A percentile compares a stretch with the other conserved stretches of the same genome.
phyloP scores from a whole-genome alignment of 2,797 vertebrate genomes.

The Florisuga fusca region DNA sequence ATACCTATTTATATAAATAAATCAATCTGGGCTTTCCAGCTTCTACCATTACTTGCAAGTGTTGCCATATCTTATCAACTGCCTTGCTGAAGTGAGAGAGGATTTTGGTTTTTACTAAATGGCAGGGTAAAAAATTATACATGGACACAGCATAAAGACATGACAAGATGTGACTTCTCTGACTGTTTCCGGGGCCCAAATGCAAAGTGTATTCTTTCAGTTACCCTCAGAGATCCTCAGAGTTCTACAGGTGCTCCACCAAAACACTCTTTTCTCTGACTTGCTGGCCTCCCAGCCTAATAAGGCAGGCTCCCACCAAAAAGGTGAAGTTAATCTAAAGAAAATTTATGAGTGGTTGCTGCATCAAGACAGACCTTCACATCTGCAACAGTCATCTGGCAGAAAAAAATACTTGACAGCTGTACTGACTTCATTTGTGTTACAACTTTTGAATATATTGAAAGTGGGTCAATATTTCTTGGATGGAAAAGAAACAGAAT shows the following conservation, averaged over 20 bases:
- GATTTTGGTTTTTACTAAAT: not conserved
- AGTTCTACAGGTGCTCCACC: not conserved
- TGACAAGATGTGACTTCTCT: not conserved
- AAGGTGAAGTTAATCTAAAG: not conserved
- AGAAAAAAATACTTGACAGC: not conserved
- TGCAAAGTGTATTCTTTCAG: not conserved
- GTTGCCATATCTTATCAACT: not conserved
- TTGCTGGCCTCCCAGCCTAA: not conserved
- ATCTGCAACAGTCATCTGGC: not conserved
- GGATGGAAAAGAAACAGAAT: not conserved
- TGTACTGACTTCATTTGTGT: not conserved
- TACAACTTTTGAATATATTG: not conserved
- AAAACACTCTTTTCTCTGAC: not conserved
- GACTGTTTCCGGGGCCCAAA: not conserved
- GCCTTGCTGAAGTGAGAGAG: not conserved
- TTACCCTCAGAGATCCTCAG: not conserved
- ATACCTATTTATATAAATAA: not conserved
- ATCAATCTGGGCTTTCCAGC: not conserved
- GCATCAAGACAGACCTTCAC: not conserved
- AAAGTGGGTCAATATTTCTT: not conserved
- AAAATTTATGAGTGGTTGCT: not conserved
- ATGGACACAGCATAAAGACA: not conserved
- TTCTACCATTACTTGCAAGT: not conserved
- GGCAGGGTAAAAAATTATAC: not conserved
- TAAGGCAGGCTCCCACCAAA: not conserved